Conservation (phyloP, 2,797 vertebrate genomes). For the Schizopygopsis pylzovi region DNA sequence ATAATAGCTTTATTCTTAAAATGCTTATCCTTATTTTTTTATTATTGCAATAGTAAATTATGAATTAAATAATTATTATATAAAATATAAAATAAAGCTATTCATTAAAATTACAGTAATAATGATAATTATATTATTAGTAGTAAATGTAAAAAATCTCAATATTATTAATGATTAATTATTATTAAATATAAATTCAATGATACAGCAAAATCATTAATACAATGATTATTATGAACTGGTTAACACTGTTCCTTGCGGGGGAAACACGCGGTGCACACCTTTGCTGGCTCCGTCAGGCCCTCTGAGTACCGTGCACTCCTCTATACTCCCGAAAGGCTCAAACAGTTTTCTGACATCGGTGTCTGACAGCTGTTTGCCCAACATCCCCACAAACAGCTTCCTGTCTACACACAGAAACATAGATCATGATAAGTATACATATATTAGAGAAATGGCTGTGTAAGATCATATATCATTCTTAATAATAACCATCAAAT, state of each 20-base stretch:
- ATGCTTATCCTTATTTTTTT: not conserved
- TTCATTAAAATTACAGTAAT: not conserved
- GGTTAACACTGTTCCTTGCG: not conserved
- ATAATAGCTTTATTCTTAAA: not conserved
- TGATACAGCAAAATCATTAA: not conserved
- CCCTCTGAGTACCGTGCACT: conserved; percentile 94
- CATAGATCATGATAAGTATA: conserved; percentile 50
- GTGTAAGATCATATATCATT: not conserved
- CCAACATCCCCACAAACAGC: conserved; percentile 98
- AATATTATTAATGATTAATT: not conserved
- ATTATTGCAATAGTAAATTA: not conserved
- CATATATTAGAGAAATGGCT: conserved; percentile 42
- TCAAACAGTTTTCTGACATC: conserved; percentile 95
- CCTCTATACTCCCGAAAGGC: conserved; percentile 94
- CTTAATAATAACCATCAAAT: conserved; percentile 25
- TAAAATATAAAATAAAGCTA: not conserved
- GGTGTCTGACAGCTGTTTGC: conserved; percentile 93
- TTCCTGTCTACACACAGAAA: conserved; percentile 90
- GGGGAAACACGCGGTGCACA: conserved; percentile 60
- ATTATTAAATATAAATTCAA: not conserved
- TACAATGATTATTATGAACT: no score
- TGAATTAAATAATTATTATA: not conserved
- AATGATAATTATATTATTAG: not conserved
- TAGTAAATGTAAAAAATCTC: not conserved
- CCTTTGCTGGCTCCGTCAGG: conserved; percentile 97